These are phyloP conservation scores for Clivina fossor DNA, from an alignment of 2,888 invertebrate genomes.

Conservation along the genomic window DNA sequence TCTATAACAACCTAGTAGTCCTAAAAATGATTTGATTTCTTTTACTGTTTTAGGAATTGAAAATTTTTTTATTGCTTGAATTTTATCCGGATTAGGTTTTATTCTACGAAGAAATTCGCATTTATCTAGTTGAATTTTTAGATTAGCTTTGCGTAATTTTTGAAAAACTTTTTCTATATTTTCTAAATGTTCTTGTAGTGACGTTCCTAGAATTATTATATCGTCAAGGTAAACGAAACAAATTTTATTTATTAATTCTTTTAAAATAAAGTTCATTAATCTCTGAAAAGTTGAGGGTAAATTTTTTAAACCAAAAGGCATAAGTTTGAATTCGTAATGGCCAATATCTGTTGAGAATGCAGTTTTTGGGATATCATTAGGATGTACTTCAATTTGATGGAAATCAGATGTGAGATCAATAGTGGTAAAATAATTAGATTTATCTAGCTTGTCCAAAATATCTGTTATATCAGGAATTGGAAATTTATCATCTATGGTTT, in stretches of 20 bases:
- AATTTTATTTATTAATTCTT: conserved; percentile 30
- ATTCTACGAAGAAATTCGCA: conserved; percentile 40
- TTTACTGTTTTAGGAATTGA: conserved; percentile 9
- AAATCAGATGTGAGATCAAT: conserved; percentile 41
- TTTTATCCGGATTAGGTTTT: conserved; percentile 35
- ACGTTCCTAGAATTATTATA: conserved; percentile 40
- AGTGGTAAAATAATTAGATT: conserved; percentile 34
- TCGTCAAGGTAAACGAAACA: conserved; percentile 44
- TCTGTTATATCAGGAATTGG: conserved; percentile 38
- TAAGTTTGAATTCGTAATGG: conserved; percentile 39
- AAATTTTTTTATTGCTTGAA: conserved; percentile 2
- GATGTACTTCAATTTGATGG: conserved; percentile 40
- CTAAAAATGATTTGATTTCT: conserved; percentile 35
- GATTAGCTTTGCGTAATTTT: conserved; percentile 20
- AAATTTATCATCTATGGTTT: conserved; percentile 41
- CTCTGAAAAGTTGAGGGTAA: conserved; percentile 41
- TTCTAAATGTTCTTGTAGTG: conserved; percentile 35
- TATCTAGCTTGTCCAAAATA: conserved; percentile 33
- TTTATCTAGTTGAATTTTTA: conserved; percentile 37
- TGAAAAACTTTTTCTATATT: conserved; percentile 27
- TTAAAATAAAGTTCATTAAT: conserved; percentile 37
- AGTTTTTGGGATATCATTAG: conserved; percentile 39
- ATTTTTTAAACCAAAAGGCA: conserved; percentile 40
- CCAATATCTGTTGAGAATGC: conserved; percentile 39
- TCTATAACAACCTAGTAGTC: conserved; percentile 45